A percentile compares a stretch with the other conserved stretches of the same genome.
These are phyloP conservation scores for Stylophora pistillata DNA, from an alignment of 64 coral and sea anemone genomes.

Conservation along the genomic window DNA sequence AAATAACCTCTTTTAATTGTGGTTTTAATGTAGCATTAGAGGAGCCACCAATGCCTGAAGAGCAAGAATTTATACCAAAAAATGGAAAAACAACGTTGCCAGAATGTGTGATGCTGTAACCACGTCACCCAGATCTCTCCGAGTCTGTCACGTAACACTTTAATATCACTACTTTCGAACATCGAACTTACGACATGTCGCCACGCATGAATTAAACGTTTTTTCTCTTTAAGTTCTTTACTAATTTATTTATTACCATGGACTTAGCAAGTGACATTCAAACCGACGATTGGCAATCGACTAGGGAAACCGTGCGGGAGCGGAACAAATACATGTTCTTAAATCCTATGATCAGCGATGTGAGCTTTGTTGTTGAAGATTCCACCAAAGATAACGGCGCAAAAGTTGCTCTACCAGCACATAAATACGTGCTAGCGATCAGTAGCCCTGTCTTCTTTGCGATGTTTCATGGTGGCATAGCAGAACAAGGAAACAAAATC, in stretches of 20 bases:
- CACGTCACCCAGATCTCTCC: no score
- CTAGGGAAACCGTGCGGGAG: slow-evolving; percentile 68
- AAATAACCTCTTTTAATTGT: no score
- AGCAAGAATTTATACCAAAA: no score
- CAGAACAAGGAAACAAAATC: slow-evolving; percentile 57
- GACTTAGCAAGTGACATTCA: slow-evolving; percentile 61
- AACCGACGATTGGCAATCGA: slow-evolving; percentile 79
- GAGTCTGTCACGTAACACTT: no score
- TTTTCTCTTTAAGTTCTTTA: background rate
- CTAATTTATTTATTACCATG: slow-evolving; percentile 11
- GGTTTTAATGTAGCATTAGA: no score
- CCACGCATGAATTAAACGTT: background rate
- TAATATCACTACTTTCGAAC: no score
- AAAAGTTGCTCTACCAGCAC: slow-evolving; percentile 59
- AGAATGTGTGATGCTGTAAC: no score
- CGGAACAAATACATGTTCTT: slow-evolving; percentile 85
- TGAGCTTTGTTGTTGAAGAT: slow-evolving; percentile 69
- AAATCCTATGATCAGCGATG: slow-evolving; percentile 77
- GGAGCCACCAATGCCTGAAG: no score
- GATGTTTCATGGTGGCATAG: slow-evolving; percentile 87
- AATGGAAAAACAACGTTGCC: no score
- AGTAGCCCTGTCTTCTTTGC: slow-evolving; percentile 90
- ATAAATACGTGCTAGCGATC: slow-evolving; percentile 81
- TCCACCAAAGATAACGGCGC: slow-evolving; percentile 23
- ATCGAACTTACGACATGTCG: background rate